Evolutionary conservation across 2,797 vertebrate genomes (phyloP), one percentile per base, ranked within the genome.

Genomic region (Lutjanus argentimaculatus): DNA sequence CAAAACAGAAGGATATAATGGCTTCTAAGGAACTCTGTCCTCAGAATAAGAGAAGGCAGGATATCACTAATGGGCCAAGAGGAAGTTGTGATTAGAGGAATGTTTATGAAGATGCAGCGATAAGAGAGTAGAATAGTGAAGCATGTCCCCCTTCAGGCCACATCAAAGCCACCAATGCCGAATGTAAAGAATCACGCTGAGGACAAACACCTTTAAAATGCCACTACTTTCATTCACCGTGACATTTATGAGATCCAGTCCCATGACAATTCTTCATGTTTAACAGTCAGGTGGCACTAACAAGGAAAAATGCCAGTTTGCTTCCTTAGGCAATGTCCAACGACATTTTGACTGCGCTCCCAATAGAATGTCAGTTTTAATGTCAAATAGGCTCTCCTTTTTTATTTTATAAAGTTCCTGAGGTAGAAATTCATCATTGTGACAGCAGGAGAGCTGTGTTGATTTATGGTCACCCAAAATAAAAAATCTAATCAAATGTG

Each of bases 61-160:
- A 46, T 69, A 48, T 66, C 19, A 15, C 21, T 53, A 45, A 43
- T 42, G 3, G 45, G n/a, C 2, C 15, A n/a, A 48, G 46, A 79
- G 74, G 83, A 88, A 69, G 56, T 1, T 66, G 22, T 53, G 70
- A 88, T 72, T 56, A 46, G 49, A 51, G 17, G 70, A 40, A 40
- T 57, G 71, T 77, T 80, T 17, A 42, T 14, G 19, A 22, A 45
- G 63, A 45, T 49, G 19, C 17, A 72, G n/a, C 59, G 53, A 77
- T 71, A 42, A 61, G 1, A 62, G 36, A 2, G 36, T 8, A 64
- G 10, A 53, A 57, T 46, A 51, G 30, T 11, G 8, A 7, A 57
- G 16, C 36, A 2, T 30, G 1, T 21, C 19, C 8, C 25, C 15
- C 3, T 22, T 48, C 10, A 25, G 61, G 55, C 6, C 67, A 2